phyloP scores from a whole-genome alignment of 2,113 vertebrate species.

The Mormyrus lacerda region DNA sequence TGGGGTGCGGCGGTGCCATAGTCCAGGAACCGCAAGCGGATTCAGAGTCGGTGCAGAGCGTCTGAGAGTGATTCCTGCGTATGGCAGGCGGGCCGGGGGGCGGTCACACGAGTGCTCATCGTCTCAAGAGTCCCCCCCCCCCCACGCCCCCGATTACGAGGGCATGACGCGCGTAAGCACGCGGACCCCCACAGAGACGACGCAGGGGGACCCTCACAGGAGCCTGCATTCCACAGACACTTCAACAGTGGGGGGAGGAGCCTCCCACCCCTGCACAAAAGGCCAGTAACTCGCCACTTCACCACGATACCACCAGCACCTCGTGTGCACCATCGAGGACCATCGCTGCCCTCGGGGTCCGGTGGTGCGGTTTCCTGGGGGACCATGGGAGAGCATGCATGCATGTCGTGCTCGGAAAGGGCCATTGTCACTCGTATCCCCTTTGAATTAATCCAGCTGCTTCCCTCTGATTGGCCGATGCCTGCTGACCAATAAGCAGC shows the following conservation, averaged over 20 bases:
- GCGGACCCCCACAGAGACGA: constrained; percentile 23
- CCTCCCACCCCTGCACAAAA: constrained; percentile 21
- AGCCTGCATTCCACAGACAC: constrained; percentile 50
- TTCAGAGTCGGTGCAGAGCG: not conserved
- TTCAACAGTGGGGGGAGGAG: constrained; percentile 46
- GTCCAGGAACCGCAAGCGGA: not conserved
- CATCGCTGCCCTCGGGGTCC: not conserved
- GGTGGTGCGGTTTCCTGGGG: constrained; percentile 43
- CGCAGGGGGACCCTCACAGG: constrained; percentile 36
- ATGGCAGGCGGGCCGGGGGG: not conserved
- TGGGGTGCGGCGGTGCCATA: not conserved
- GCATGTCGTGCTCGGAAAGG: constrained; percentile 31
- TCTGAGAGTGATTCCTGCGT: not conserved
- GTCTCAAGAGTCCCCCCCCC: not conserved
- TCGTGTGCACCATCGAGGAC: not conserved
- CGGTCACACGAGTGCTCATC: not conserved
- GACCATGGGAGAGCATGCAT: constrained; percentile 42
- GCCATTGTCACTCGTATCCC: constrained; percentile 54
- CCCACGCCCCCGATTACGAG: not conserved
- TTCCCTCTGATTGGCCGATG: constrained; percentile 55
- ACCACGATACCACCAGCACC: not conserved
- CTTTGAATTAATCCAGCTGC: constrained; percentile 48
- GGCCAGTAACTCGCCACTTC: not conserved
- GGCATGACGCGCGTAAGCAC: constrained; percentile 16
- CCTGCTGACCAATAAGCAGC: constrained; percentile 55